Base-by-base conservation (phyloP, 2,797 vertebrate genomes). In the Platyrinchus mystaceus region DNA sequence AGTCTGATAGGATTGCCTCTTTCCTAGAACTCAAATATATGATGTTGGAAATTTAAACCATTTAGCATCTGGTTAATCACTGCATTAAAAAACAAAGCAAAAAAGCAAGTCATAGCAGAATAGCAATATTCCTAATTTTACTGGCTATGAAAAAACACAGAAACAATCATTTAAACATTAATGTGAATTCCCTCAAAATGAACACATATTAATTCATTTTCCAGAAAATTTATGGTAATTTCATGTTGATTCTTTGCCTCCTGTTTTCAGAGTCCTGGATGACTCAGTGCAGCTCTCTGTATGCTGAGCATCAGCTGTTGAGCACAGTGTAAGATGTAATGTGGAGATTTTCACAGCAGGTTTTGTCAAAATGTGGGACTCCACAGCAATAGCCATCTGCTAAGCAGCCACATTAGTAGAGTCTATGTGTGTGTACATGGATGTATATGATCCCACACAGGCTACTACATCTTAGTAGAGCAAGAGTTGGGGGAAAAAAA, bases 21-120 rank as follows among this genome's bases (percentile, higher is more conserved):
- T 96, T 90, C 79, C 77, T 86, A 30, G 34, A 92, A 94, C 76
- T 89, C 56, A 95, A 76, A 83, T 90, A 91, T 76, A 59, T 84
- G 90, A 87, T 86, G 47, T 30, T 90, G 80, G 64, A 91, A 95
- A 96, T 88, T 66, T 77, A 97, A 97, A 89, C 53, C 80, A 95
- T 95, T 95, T 89, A 93, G 77, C 84, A 97, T 94, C 94, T 97
- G 93, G 75, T 90, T 97, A 96, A 96, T 96, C 92, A 90, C 77
- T 59, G 21, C 73, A 95, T 75, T 80, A 80, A 87, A 92, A 93
- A 88, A 90, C 82, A 96, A 89, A 83, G 56, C 80, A 90, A 89
- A 89, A 28, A 23, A 5, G 6, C 58, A 87, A 78, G 75, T 82
- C 94, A 90, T 52, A 83, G 77, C 78, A 96, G 92, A 86, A 93